Conservation (phyloP, 2,888 invertebrate species). For the Volucella inanis region DNA sequence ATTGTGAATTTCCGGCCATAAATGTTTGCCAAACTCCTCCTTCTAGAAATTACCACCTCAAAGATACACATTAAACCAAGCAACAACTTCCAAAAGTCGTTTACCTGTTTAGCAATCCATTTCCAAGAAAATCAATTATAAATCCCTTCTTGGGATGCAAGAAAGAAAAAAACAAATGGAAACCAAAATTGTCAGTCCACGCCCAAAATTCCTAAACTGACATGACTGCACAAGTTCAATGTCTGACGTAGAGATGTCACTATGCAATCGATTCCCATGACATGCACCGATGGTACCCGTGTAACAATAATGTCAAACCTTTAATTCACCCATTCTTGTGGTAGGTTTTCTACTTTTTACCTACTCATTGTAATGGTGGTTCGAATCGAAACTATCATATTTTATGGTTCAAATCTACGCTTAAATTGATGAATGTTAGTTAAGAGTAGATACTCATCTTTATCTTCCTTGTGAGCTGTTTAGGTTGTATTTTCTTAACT, state of each 20-base stretch:
- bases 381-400: conserved; percentile 41
- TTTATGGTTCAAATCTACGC: conserved; percentile 51
- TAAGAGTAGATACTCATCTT: conserved; percentile 20
- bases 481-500: conserved; percentile 26
- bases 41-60: neutral
- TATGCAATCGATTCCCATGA: conserved; percentile 61
- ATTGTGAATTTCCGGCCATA: conserved; percentile 9
- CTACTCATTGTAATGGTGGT: conserved; percentile 22
- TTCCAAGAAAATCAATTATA: conserved; percentile 46
- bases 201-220: conserved; percentile 47
- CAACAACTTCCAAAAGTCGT: neutral
- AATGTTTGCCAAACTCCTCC: conserved; percentile 65
- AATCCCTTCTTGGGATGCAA: conserved; percentile 28
- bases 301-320: conserved; percentile 33
- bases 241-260: conserved; percentile 70
- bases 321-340: conserved; percentile 51
- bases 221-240: conserved; percentile 62
- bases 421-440: conserved; percentile 26
- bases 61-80: conserved; percentile 6
- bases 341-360: conserved; percentile 42
- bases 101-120: conserved; percentile 42
- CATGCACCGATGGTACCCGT: conserved; percentile 54
- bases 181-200: conserved; percentile 48
- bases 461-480: neutral
- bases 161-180: neutral